Evolutionary conservation across 2,113 vertebrate species (phyloP).

Genomic region (Varanus komodoensis): DNA sequence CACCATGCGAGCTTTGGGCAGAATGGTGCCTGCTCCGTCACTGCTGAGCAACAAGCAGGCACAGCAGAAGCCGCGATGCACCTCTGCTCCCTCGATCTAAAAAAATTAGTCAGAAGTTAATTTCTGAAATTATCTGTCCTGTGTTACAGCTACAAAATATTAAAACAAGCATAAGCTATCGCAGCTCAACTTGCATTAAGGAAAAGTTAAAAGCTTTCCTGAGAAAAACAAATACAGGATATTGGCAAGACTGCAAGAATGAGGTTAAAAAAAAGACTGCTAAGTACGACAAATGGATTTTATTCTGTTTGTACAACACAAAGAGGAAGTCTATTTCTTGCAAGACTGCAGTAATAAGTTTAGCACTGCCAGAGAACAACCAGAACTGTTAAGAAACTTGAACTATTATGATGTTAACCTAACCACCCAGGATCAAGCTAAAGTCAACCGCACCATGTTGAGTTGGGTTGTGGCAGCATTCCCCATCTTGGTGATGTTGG

Average conservation of each 20-base stretch:
- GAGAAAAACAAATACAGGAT: conserved; percentile 74
- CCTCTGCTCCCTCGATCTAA: not conserved
- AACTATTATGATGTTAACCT: not conserved
- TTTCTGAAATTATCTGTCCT: conserved; percentile 41
- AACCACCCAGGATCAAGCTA: not conserved
- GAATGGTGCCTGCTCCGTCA: not conserved
- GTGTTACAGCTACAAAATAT: conserved; percentile 50
- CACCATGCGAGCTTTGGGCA: not conserved
- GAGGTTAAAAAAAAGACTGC: conserved; percentile 60
- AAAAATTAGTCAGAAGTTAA: conserved; percentile 19
- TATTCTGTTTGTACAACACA: conserved; percentile 56
- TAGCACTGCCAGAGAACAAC: conserved; percentile 39
- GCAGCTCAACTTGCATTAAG: conserved; percentile 65
- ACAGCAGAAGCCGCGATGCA: not conserved
- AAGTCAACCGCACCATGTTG: fast-evolving
- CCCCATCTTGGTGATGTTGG: not conserved
- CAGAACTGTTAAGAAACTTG: conserved; percentile 16
- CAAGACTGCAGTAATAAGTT: conserved; percentile 30
- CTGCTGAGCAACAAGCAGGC: not conserved
- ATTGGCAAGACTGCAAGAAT: conserved; percentile 73
- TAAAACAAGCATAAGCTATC: conserved; percentile 45
- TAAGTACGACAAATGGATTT: conserved; percentile 66
- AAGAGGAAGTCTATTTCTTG: conserved; percentile 53
- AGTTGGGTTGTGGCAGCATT: not conserved
- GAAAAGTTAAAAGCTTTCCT: conserved; percentile 62